Percentiles rank a stretch among this genome's conserved stretches.
Conservation (phyloP, 92 coral and sea anemone species). For the Meandrina meandrites region DNA sequence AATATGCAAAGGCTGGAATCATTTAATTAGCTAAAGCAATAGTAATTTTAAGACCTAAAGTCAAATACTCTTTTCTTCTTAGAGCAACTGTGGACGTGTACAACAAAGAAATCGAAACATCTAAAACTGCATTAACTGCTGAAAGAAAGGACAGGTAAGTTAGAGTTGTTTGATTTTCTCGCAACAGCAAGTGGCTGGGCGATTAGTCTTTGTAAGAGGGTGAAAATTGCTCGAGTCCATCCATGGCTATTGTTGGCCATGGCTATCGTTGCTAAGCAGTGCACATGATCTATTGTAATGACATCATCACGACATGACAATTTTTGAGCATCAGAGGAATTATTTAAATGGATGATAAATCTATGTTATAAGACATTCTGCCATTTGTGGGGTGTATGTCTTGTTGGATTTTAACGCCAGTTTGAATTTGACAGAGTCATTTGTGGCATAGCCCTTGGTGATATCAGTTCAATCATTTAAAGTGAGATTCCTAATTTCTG, state of each 20-base stretch:
- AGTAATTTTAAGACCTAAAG: background rate
- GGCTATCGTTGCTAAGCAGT: too few relatives aligned
- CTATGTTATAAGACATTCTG: background rate
- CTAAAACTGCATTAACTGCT: slow-evolving; percentile 64
- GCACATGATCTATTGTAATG: too few relatives aligned
- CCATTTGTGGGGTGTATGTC: background rate
- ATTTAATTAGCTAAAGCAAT: background rate
- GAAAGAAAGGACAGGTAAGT: slow-evolving; percentile 94
- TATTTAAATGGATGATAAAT: too few relatives aligned
- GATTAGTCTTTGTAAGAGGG: too few relatives aligned
- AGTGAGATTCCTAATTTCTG: background rate
- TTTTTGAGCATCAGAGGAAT: too few relatives aligned
- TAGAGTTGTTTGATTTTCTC: background rate
- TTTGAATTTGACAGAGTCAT: too few relatives aligned
- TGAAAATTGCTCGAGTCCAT: too few relatives aligned
- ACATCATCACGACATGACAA: too few relatives aligned
- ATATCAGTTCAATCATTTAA: too few relatives aligned
- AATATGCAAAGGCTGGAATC: too few relatives aligned
- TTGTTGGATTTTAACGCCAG: background rate
- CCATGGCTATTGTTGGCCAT: background rate
- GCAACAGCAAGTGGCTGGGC: background rate
- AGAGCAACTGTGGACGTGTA: slow-evolving; percentile 88
- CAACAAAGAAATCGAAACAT: slow-evolving; percentile 86
- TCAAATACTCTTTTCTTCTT: slow-evolving; percentile 1
- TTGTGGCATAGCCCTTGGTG: too few relatives aligned